Conservation (phyloP, 2,797 vertebrate genomes). For the Staurois parvus region DNA sequence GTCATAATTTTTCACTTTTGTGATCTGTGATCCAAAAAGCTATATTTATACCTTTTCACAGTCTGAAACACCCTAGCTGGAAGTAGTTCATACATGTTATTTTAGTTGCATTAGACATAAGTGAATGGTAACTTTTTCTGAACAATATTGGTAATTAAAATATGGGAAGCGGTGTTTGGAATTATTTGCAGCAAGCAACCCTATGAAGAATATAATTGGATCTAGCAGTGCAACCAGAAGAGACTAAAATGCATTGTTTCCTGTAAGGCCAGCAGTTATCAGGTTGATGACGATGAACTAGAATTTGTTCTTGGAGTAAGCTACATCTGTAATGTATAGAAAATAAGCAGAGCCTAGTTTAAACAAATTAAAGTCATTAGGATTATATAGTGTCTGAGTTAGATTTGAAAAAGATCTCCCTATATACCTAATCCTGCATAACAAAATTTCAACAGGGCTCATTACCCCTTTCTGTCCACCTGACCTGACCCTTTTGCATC, state of each 20-base stretch:
- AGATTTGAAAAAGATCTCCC: too few relatives aligned
- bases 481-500: too few relatives aligned
- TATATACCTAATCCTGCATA: too few relatives aligned
- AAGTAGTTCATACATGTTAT: not conserved
- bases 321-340: not conserved
- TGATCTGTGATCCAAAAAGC: too few relatives aligned
- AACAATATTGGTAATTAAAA: slow-evolving; percentile 6
- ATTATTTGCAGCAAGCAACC: slow-evolving; percentile 20
- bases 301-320: slow-evolving; percentile 8
- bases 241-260: slow-evolving; percentile 5
- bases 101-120: slow-evolving; percentile 2
- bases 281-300: not conserved
- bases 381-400: too few relatives aligned
- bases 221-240: not conserved
- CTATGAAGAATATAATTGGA: slow-evolving; percentile 32
- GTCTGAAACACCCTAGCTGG: not conserved
- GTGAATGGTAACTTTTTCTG: not conserved
- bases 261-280: slow-evolving; percentile 1
- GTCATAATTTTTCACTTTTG: too few relatives aligned
- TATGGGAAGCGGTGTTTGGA: not conserved
- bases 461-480: too few relatives aligned
- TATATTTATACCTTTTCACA: too few relatives aligned
- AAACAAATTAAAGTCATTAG: slow-evolving; percentile 2
- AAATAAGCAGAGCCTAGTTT: slow-evolving; percentile 21
- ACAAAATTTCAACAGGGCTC: too few relatives aligned